Evolutionary conservation across 2,113 vertebrate species (phyloP), one percentile per base, ranked within the genome.

Genomic region (Eulacestoma nigropectus): DNA sequence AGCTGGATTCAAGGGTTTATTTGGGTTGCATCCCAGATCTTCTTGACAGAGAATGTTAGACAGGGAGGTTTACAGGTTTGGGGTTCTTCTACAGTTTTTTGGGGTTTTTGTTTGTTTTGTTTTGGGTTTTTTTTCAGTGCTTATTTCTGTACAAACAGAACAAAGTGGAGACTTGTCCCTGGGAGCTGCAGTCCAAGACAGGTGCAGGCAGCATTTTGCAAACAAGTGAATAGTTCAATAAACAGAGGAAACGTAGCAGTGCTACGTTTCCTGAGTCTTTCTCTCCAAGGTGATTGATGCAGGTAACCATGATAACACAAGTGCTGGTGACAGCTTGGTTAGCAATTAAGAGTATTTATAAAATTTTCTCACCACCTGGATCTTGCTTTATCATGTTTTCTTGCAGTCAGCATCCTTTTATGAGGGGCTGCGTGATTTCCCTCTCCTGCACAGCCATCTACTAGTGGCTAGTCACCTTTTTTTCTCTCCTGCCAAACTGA

Each of bases 21-120:
- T 35, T n/a, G 19, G 6, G 8, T 63, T 59, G 18, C 27, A 46
- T 49, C 15, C 11, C 47, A 84, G 11, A 32, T 53, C 7, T 47
- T 21, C 21, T 30, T 63, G 23, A 35, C 4, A 44, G 5, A 37
- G 19, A 57, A 39, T 0, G 0, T 35, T 75, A 39, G 3, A 6
- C 13, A 35, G 41, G 13, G 6, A 3, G 3, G 2, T 33, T 63
- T 47, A 30, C 4, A 70, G n/a, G 8, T 39, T 56, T 30, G 16
- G 29, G 46, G 17, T n/a, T n/a, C n/a, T n/a, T n/a, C n/a, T n/a
- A n/a, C n/a, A n/a, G 1, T 19, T 42, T 42, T n/a, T 27, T 15
- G 25, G 20, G 10, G 11, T 10, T 7, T 32, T 65, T 74, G 29
- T 11, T 22, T 14, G 29, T 57, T 30, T 30, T 20, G n/a, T n/a